These are phyloP conservation scores for Paradisaea rubra DNA, from an alignment of 2,113 vertebrate species.

Conservation along the genomic window DNA sequence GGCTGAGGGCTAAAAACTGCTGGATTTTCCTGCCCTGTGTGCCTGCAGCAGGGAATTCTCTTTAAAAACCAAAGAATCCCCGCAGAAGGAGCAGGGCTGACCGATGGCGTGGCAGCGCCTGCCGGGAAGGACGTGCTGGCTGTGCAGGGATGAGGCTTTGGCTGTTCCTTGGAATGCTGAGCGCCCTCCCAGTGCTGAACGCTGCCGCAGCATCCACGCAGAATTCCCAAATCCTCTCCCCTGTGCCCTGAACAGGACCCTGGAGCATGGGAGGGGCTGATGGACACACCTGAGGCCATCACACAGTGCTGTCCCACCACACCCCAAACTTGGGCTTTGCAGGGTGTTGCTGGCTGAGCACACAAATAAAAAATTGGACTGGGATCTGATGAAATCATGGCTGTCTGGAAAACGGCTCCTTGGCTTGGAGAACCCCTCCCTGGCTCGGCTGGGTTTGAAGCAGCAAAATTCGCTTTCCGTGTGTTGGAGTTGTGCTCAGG, in stretches of 20 bases:
- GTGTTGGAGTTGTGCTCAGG: rapidly evolving
- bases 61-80: background rate
- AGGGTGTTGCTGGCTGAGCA: background rate
- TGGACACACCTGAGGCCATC: background rate
- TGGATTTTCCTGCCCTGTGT: background rate
- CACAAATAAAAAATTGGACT: background rate
- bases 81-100: background rate
- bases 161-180: background rate
- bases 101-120: rapidly evolving
- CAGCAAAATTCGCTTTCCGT: background rate
- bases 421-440: background rate
- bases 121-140: background rate
- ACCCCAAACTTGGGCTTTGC: background rate
- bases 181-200: background rate
- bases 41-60: background rate
- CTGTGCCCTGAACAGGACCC: background rate
- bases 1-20: background rate
- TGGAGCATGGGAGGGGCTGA: background rate
- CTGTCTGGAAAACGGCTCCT: background rate
- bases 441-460: background rate
- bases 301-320: background rate
- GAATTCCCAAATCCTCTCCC: background rate
- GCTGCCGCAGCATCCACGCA: rapidly evolving
- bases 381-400: background rate
- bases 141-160: background rate